Evolutionary conservation across 2,888 invertebrate species (phyloP).

Genomic region (Tortricodes alternella): DNA sequence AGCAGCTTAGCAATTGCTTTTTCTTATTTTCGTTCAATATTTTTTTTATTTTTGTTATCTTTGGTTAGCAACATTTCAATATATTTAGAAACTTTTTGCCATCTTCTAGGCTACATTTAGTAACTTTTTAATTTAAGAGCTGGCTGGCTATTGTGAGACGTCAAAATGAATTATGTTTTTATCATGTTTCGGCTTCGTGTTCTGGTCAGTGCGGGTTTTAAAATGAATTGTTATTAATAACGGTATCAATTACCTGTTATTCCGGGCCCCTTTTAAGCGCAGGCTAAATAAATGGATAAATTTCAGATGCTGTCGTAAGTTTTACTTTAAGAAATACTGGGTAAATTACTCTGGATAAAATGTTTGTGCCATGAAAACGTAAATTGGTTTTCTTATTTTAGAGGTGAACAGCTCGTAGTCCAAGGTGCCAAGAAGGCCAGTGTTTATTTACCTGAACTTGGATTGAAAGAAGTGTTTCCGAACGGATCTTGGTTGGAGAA

Average conservation of each 20-base stretch:
- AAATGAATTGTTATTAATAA: neutral
- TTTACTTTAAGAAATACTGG: neutral
- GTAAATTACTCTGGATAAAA: neutral
- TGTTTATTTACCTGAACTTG: constrained; percentile 74
- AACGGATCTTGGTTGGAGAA: constrained; percentile 83
- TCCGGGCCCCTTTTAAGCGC: neutral
- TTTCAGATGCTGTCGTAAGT: constrained; percentile 58
- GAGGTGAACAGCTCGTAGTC: constrained; percentile 63
- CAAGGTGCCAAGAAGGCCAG: constrained; percentile 70
- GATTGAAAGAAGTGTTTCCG: constrained; percentile 79
- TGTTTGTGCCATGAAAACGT: neutral
- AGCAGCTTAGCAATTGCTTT: no score
- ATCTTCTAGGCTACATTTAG: no score
- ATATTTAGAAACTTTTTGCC: no score
- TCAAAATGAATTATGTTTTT: no score
- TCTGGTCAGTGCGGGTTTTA: neutral
- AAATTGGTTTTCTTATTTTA: constrained; percentile 40
- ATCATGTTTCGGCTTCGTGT: neutral
- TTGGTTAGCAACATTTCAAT: no score
- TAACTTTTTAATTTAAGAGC: no score
- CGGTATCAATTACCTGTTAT: neutral
- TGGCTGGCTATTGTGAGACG: no score
- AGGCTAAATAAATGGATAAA: constrained; percentile 39
- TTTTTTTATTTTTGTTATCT: no score
- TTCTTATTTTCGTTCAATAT: no score